A percentile compares a stretch with the other conserved stretches of the same genome.
These are phyloP conservation scores for Oxyruncus cristatus DNA, from an alignment of 2,113 vertebrate genomes.

Conservation along the genomic window DNA sequence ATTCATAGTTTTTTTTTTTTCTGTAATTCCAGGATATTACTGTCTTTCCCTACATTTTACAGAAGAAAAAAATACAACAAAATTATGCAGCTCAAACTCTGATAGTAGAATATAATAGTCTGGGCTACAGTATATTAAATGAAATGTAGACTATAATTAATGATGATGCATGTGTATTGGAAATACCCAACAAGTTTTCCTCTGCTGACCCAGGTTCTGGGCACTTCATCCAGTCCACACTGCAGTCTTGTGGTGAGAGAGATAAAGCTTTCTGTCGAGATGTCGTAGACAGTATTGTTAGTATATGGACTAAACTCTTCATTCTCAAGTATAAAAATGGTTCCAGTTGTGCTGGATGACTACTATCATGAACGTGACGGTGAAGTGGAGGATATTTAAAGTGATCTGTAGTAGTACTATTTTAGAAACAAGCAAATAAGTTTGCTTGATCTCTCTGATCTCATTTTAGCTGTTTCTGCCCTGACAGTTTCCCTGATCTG, in stretches of 20 bases:
- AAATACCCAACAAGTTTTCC: background rate
- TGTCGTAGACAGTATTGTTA: background rate
- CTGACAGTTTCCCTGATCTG: background rate
- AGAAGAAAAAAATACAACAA: background rate
- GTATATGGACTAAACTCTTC: background rate
- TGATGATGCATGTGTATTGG: background rate
- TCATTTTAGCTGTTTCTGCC: background rate
- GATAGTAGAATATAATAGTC: background rate
- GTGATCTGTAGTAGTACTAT: background rate
- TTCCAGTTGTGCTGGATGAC: background rate
- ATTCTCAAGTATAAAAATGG: background rate
- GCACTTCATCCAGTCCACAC: background rate
- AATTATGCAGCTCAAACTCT: background rate
- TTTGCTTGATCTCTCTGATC: background rate
- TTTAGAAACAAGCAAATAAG: rapidly evolving
- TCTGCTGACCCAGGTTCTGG: background rate
- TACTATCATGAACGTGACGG: background rate
- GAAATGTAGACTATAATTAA: background rate
- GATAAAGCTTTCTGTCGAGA: background rate
- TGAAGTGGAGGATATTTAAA: background rate
- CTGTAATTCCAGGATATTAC: background rate
- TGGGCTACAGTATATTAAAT: background rate
- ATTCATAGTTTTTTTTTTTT: background rate
- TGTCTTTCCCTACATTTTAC: background rate
- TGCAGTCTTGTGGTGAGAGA: background rate